Percentiles rank a stretch among this genome's conserved stretches.
phyloP scores from a whole-genome alignment of 2,888 invertebrate genomes.

The Macaria notata region DNA sequence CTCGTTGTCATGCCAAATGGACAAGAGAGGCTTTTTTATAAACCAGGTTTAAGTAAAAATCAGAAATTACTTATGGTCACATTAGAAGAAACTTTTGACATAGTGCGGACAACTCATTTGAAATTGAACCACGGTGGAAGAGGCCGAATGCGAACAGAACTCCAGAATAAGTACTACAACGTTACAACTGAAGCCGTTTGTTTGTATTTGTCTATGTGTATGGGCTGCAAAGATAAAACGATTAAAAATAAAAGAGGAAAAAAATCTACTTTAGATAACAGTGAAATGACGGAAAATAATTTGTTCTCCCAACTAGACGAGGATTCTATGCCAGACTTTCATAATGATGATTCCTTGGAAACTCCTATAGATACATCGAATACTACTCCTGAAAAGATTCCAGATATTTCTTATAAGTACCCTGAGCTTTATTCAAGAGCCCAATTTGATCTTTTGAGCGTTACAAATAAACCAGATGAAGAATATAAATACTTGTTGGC shows the following conservation, averaged over 20 bases:
- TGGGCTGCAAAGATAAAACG: constrained; percentile 45
- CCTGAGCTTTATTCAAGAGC: constrained; percentile 54
- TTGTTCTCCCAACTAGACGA: constrained; percentile 1
- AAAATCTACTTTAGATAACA: background rate
- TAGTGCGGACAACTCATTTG: constrained; percentile 50
- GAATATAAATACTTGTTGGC: constrained; percentile 56
- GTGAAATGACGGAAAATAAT: background rate
- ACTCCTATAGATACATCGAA: background rate
- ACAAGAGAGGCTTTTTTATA: constrained; percentile 40
- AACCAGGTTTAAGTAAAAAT: constrained; percentile 30
- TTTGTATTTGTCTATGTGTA: constrained; percentile 52
- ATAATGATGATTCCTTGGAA: constrained; percentile 18
- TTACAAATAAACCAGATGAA: constrained; percentile 45
- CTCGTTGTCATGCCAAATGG: constrained; percentile 41
- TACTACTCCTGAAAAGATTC: constrained; percentile 11
- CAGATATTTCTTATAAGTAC: constrained; percentile 27
- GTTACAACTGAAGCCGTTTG: constrained; percentile 52
- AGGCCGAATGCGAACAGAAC: constrained; percentile 46
- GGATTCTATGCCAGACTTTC: constrained; percentile 19
- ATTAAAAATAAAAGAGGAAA: constrained; percentile 21
- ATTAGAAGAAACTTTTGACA: constrained; percentile 57
- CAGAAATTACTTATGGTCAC: constrained; percentile 42
- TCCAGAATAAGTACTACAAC: constrained; percentile 55
- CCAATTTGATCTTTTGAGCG: constrained; percentile 55
- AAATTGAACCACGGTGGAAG: constrained; percentile 55